Percentiles rank a stretch among this genome's conserved stretches.
Evolutionary conservation across 1,140 invertebrate genomes (phyloP).

Genomic region (Aphelinus atriplicis): DNA sequence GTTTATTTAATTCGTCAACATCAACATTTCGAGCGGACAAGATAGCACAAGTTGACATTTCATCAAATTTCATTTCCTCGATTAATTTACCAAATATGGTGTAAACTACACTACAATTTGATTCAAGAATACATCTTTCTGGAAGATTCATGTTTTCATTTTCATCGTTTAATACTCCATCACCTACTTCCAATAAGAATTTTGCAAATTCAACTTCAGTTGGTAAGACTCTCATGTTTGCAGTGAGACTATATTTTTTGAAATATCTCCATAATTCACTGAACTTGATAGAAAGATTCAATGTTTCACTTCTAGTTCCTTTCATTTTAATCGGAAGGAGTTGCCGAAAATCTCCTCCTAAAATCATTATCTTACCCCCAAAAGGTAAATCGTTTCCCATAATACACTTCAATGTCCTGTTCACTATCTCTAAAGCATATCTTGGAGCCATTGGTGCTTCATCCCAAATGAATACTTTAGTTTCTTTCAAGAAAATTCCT

Average conservation of each 20-base stretch:
- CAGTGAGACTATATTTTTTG: slow-evolving; percentile 13
- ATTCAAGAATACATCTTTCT: too few species aligned
- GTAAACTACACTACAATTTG: too few species aligned
- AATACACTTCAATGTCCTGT: slow-evolving; percentile 42
- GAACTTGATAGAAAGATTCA: slow-evolving; percentile 41
- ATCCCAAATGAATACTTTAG: slow-evolving; percentile 48
- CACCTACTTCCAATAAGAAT: too few species aligned
- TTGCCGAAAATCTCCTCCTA: slow-evolving; percentile 49
- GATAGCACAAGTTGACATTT: too few species aligned
- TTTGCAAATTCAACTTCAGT: slow-evolving; percentile 36
- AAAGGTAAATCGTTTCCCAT: slow-evolving; percentile 40
- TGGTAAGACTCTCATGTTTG: slow-evolving; percentile 25
- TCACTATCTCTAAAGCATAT: slow-evolving; percentile 42
- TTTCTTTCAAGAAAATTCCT: slow-evolving; percentile 25
- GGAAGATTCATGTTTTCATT: too few species aligned
- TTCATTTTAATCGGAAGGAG: slow-evolving; percentile 41
- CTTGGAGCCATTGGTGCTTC: slow-evolving; percentile 49
- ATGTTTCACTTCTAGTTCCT: slow-evolving; percentile 42
- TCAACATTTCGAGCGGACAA: too few species aligned
- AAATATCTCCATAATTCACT: slow-evolving; percentile 36
- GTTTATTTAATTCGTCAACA: too few species aligned
- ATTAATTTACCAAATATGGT: too few species aligned
- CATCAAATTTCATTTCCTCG: too few species aligned
- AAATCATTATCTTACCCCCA: slow-evolving; percentile 45
- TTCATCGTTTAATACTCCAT: too few species aligned